Conservation (phyloP, 2,797 vertebrate species). For the Valencia hispanica region DNA sequence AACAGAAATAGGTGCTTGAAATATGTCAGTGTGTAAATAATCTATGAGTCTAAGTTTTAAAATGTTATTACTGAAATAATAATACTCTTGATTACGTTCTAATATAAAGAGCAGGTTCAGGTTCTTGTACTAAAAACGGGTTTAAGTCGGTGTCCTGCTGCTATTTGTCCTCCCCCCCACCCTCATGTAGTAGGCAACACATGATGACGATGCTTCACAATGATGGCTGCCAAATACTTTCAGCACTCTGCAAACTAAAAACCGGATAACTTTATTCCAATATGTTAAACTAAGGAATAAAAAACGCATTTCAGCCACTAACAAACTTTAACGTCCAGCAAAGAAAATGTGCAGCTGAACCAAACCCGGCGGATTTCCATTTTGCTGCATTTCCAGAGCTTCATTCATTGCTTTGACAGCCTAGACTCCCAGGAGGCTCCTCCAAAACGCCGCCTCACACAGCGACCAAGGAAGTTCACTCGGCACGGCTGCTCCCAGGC, state of each 20-base stretch:
- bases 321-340: neutral
- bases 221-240: neutral
- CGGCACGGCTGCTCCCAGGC: constrained; percentile 70
- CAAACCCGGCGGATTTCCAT: constrained; percentile 14
- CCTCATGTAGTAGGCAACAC: no score
- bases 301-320: neutral
- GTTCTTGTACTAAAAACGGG: no score
- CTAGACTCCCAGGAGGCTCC: constrained; percentile 51
- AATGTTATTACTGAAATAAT: no score
- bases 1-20: no score
- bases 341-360: constrained; percentile 7
- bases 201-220: neutral
- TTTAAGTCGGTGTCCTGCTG: no score
- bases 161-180: no score
- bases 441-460: constrained; percentile 59
- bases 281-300: neutral
- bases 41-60: no score
- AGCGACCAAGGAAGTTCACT: constrained; percentile 66
- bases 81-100: no score
- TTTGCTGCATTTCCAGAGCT: constrained; percentile 24
- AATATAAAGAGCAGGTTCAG: no score
- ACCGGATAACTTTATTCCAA: neutral
- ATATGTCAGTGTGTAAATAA: no score
- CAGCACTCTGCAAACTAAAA: neutral
- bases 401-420: constrained; percentile 57